These are phyloP conservation scores for Peucedramus taeniatus DNA, from an alignment of 2,113 vertebrate genomes.

Conservation along the genomic window DNA sequence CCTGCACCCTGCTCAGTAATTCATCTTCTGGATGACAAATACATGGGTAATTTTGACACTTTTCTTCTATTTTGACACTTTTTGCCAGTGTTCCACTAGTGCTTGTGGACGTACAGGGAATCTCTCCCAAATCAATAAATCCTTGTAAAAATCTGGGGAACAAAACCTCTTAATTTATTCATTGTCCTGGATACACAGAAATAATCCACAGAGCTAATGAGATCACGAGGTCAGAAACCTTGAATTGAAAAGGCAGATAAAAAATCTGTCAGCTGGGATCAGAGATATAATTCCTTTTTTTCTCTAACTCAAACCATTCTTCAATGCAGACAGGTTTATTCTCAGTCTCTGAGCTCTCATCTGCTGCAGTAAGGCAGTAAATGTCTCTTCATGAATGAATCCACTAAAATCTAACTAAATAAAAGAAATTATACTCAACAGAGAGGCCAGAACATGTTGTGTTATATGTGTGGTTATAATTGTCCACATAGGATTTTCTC, in stretches of 20 bases:
- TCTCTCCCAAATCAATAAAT: background rate
- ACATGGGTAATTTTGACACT: background rate
- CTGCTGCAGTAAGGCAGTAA: background rate
- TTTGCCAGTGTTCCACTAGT: background rate
- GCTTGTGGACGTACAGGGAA: background rate
- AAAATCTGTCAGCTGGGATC: background rate
- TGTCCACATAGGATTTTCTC: background rate
- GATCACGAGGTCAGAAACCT: background rate
- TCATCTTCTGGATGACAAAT: background rate
- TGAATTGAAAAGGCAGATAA: background rate
- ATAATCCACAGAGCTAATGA: background rate
- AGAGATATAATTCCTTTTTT: background rate
- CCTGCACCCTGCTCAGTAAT: background rate
- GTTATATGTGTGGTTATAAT: background rate
- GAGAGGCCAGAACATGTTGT: background rate
- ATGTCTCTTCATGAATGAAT: background rate
- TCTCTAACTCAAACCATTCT: background rate
- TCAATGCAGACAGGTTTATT: background rate
- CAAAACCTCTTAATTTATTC: background rate
- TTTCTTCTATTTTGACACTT: background rate
- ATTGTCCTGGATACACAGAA: background rate
- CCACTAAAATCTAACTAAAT: background rate
- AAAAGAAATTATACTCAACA: background rate
- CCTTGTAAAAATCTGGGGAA: background rate
- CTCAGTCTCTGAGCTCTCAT: background rate